Percentiles rank a stretch among this genome's conserved stretches.
These are phyloP conservation scores for Pelmatolapia mariae DNA, from an alignment of 2,113 vertebrate species.

Conservation along the genomic window DNA sequence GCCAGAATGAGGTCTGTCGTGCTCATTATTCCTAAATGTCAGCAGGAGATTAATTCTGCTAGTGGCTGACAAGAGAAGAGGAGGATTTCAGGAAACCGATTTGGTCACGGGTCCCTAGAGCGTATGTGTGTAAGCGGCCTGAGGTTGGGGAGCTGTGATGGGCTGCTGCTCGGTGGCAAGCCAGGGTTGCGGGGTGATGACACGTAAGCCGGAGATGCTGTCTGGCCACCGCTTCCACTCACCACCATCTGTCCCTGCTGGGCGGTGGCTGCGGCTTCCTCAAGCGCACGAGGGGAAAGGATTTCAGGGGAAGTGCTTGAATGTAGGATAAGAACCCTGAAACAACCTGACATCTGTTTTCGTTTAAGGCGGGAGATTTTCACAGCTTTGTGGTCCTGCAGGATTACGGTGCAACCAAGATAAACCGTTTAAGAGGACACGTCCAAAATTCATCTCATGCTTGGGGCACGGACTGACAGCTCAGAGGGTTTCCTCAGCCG, in stretches of 20 bases:
- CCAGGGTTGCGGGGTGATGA: conserved; percentile 43
- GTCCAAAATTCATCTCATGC: conserved; percentile 61
- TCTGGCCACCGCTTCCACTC: conserved; percentile 56
- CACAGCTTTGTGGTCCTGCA: conserved; percentile 52
- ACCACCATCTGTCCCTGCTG: conserved; percentile 60
- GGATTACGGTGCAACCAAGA: conserved; percentile 60
- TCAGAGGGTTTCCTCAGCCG: conserved; percentile 29
- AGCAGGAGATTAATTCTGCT: conserved; percentile 46
- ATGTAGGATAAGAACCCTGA: conserved; percentile 49
- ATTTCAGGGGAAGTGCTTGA: conserved; percentile 51
- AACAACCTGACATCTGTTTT: conserved; percentile 69
- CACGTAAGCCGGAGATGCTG: conserved; percentile 49
- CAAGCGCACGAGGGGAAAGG: conserved; percentile 27
- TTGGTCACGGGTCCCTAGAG: conserved; percentile 12
- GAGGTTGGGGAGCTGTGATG: conserved; percentile 41
- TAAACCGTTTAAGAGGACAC: conserved; percentile 66
- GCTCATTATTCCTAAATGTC: conserved; percentile 60
- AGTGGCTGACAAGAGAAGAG: conserved; percentile 29
- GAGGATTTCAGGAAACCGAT: conserved; percentile 32
- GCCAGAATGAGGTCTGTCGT: conserved; percentile 17
- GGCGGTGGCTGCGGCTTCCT: conserved; percentile 44
- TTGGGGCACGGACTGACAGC: conserved; percentile 39
- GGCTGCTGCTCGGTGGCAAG: conserved; percentile 40
- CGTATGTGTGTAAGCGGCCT: conserved; percentile 21
- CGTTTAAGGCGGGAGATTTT: conserved; percentile 55